Evolutionary conservation across 2,888 invertebrate genomes (phyloP), one percentile per base, ranked within the genome.

Genomic region (Netelia inedita): DNA sequence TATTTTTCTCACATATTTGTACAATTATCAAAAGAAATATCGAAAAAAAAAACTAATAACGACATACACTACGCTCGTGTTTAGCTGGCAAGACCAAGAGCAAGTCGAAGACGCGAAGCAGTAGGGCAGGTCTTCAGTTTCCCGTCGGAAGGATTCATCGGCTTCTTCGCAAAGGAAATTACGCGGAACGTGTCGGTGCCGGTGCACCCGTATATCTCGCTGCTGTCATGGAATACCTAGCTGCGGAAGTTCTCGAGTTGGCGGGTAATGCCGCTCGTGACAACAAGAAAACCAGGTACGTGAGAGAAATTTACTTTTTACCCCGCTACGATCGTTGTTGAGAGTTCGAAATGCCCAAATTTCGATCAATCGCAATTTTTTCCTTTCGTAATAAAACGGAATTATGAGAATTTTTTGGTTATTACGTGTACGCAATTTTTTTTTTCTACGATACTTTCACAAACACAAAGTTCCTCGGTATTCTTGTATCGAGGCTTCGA

Each of bases 201-300:
- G 95, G 95, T 0, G 95, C 95, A 0, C 94, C 95, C 0, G 94
- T 95, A 1, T 95, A 94, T 87, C 88, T 95, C 0, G 94, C 95
- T 0, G 95, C 95, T 6, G 95, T 95, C 0, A 91, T 96, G 89
- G 96, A 96, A 88, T 96, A 96, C 87, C 90, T 96, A 28, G 95
- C 96, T 0, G 96, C 96, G 19, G 97, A 97, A 94, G 95, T 96
- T 19, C 89, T 96, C 80, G 96, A 96, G 88, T 94, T 96, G 89
- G 95, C 96, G 0, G 94, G 95, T 0, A 95, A 96, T 83, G 96
- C 95, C 0, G 96, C 96, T 0, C 92, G 94, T 55, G 96, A 96
- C 78, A 96, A 96, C 91, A 96, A 96, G 87, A 97, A 96, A 90
- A 94, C 94, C 0, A 94, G 96, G 93, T 93, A 78, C 73, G 89